These are phyloP conservation scores for Apantesis nais DNA, from an alignment of 2,888 invertebrate species.

Conservation along the genomic window DNA sequence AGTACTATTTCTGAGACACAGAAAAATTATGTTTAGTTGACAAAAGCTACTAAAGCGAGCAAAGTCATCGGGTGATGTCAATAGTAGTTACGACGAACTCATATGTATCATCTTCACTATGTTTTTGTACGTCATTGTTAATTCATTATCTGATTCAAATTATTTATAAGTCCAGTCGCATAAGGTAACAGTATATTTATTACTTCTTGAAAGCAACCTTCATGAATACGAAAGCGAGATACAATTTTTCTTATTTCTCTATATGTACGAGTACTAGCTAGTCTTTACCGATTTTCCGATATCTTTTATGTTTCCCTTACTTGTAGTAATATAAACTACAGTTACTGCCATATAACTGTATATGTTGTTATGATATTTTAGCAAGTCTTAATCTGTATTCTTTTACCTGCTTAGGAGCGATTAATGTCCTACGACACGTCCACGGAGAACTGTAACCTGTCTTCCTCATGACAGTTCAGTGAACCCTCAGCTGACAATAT, in stretches of 20 bases:
- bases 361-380: conserved; percentile 3
- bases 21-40: not conserved
- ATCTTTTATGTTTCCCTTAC: not conserved
- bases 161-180: not conserved
- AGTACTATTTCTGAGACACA: not conserved
- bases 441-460: conserved; percentile 9
- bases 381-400: not conserved
- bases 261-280: not conserved
- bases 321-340: not conserved
- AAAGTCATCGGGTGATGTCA: not conserved
- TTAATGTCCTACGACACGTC: conserved; percentile 11
- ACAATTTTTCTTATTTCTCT: not conserved
- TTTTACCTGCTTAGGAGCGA: conserved; percentile 1
- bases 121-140: not conserved
- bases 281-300: not conserved
- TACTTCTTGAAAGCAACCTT: not conserved
- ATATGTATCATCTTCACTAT: not conserved
- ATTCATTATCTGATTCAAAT: not conserved
- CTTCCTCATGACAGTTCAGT: conserved; percentile 3
- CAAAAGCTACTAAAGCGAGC: too few species aligned
- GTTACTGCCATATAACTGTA: not conserved
- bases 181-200: not conserved
- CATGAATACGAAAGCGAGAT: not conserved
- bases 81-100: not conserved
- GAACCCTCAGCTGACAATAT: not conserved